Conservation (phyloP, 2,888 invertebrate species). For the Peribatodes rhomboidaria region DNA sequence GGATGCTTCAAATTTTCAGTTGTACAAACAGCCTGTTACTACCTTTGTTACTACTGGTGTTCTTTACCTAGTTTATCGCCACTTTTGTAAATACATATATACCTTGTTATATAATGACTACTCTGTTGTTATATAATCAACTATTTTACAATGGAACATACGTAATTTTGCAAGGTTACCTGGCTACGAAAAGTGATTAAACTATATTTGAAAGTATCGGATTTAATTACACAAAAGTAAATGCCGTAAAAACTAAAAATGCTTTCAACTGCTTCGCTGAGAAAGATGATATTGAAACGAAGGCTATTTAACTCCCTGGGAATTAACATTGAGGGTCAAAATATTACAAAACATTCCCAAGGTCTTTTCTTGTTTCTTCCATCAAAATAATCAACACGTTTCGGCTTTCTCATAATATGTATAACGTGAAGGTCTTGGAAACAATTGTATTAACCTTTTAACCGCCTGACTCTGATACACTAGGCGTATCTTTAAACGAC, state of each 20-base stretch:
- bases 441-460: conserved; percentile 43
- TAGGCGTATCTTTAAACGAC: too few relatives aligned
- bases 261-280: neutral
- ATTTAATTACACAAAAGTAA: neutral
- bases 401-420: conserved; percentile 16
- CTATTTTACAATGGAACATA: neutral
- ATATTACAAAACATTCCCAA: conserved; percentile 24
- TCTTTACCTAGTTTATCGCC: too few relatives aligned
- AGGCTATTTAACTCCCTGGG: neutral
- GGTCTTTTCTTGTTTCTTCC: conserved; percentile 25
- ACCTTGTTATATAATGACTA: too few relatives aligned
- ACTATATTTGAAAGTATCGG: neutral
- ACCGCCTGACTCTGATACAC: too few relatives aligned
- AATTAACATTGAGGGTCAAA: conserved; percentile 20
- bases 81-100: too few relatives aligned
- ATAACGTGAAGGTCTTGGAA: conserved; percentile 37
- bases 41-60: too few relatives aligned
- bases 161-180: too few relatives aligned
- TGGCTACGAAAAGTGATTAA: too few relatives aligned
- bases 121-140: too few relatives aligned
- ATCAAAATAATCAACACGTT: conserved; percentile 12
- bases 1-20: too few relatives aligned
- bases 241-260: neutral
- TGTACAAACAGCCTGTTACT: too few relatives aligned
- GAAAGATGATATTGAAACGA: conserved; percentile 3